phyloP scores from a whole-genome alignment of 2,797 vertebrate species.

The Potorous gilbertii region DNA sequence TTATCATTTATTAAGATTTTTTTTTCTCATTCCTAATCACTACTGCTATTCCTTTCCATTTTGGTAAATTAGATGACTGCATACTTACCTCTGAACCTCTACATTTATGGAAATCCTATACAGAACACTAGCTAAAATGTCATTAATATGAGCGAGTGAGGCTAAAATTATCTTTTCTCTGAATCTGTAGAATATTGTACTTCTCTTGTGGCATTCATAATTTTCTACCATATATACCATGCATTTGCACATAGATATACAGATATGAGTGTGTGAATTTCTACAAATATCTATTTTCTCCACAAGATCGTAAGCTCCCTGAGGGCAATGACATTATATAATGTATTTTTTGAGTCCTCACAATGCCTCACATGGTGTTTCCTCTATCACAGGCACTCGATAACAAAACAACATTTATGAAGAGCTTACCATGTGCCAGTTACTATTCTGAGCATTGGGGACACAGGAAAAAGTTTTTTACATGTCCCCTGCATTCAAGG shows the following conservation, averaged over 20 bases:
- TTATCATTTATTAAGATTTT: not conserved
- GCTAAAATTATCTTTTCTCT: not conserved
- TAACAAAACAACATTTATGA: not conserved
- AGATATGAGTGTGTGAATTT: not conserved
- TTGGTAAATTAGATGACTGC: not conserved
- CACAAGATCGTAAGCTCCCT: not conserved
- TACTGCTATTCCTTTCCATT: slow-evolving; percentile 17
- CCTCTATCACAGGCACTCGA: no score
- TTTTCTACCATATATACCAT: not conserved
- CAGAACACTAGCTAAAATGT: not conserved
- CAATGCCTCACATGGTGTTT: no score
- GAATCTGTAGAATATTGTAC: not conserved
- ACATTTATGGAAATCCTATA: not conserved
- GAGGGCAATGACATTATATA: not conserved
- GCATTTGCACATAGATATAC: no score
- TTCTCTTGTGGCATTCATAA: not conserved
- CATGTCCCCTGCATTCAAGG: not conserved
- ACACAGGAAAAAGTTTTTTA: not conserved
- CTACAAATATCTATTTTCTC: not conserved
- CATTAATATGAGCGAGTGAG: not conserved
- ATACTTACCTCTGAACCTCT: not conserved
- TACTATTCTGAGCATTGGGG: not conserved
- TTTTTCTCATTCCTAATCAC: not conserved
- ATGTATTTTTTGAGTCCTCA: no score
- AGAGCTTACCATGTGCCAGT: not conserved